phyloP scores from a whole-genome alignment of 2,888 invertebrate species.

The Erebia epiphron region DNA sequence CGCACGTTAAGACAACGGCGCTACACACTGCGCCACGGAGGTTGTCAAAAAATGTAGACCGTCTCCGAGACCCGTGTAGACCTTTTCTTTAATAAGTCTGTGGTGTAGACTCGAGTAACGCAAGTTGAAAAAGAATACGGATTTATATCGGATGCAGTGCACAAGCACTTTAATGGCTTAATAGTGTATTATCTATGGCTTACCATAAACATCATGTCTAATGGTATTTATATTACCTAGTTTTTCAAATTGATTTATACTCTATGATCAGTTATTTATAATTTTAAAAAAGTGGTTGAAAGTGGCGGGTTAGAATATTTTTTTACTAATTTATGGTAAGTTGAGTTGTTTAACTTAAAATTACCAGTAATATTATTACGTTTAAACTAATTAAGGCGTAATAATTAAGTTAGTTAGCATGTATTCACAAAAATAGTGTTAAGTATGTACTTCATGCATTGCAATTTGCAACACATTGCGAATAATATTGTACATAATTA shows the following conservation, averaged over 20 bases:
- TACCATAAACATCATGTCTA: no score
- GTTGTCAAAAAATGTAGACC: no score
- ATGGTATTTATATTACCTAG: no score
- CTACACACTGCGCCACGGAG: no score
- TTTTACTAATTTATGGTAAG: slow-evolving; percentile 9
- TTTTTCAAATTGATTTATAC: no score
- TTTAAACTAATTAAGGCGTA: not conserved
- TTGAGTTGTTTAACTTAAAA: not conserved
- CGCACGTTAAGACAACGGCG: no score
- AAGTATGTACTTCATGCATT: slow-evolving; percentile 12
- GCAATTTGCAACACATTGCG: slow-evolving; percentile 13
- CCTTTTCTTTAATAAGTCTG: no score
- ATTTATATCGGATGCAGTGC: not conserved
- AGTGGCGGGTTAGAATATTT: slow-evolving; percentile 26
- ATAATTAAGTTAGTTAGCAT: not conserved
- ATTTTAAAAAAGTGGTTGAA: slow-evolving; percentile 9
- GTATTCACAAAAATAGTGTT: not conserved
- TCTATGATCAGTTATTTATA: slow-evolving; percentile 12
- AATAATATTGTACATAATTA: slow-evolving; percentile 20
- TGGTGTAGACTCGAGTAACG: no score
- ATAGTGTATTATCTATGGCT: no score
- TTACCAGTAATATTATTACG: not conserved
- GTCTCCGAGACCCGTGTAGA: no score
- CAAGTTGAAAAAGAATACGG: not conserved
- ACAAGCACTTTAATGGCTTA: not conserved